Evolutionary conservation across 64 coral and sea anemone species (phyloP).

Genomic region (Dendronephthya gigantea): DNA sequence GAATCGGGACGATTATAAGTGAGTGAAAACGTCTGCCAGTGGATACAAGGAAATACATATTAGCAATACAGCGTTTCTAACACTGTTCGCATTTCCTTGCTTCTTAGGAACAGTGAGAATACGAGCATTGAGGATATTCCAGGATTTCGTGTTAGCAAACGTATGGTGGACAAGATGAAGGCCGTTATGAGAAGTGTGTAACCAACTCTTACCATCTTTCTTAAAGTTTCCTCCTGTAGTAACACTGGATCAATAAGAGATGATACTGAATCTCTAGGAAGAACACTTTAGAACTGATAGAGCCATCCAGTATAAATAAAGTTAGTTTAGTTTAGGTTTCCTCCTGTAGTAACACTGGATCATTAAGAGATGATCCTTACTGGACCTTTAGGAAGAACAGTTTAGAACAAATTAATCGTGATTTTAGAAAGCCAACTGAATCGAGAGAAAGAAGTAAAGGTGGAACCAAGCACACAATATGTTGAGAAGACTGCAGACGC

Average conservation of each 20-base stretch:
- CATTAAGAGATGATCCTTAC: neutral
- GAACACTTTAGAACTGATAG: too few species aligned
- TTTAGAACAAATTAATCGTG: neutral
- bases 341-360: neutral
- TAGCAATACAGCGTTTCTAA: too few species aligned
- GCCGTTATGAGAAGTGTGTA: conserved; percentile 69
- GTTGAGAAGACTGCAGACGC: neutral
- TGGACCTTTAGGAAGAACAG: neutral
- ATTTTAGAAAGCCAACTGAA: neutral
- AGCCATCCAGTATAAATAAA: too few species aligned
- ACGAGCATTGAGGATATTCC: conserved; percentile 49
- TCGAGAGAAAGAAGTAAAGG: neutral
- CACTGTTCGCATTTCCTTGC: neutral
- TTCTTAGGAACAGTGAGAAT: conserved; percentile 46
- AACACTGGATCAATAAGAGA: too few species aligned
- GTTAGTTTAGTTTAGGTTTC: neutral
- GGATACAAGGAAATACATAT: too few species aligned
- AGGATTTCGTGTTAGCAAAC: conserved; percentile 39
- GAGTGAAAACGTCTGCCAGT: neutral
- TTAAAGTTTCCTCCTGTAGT: too few species aligned
- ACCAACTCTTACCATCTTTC: too few species aligned
- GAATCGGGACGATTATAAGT: conserved; percentile 78
- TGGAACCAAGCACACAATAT: neutral
- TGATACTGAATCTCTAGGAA: too few species aligned
- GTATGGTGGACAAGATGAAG: conserved; percentile 64